Percentiles rank a stretch among this genome's conserved stretches.
Evolutionary conservation across 2,113 vertebrate species (phyloP).

Genomic region (Peromyscus polionotus): DNA sequence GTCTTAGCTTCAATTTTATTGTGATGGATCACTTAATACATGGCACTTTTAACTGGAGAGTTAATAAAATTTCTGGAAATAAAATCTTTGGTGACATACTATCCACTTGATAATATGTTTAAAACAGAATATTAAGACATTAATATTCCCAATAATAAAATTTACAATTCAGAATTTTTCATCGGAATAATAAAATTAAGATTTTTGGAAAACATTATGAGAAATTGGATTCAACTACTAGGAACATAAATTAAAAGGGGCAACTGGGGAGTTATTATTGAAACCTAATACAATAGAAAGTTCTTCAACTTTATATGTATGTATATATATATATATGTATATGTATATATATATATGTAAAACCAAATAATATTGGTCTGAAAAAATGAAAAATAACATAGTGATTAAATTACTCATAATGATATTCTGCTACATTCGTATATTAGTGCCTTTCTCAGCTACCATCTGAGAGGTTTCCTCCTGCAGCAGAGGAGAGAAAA

Average conservation of each 20-base stretch:
- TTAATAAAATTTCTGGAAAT: constrained; percentile 6
- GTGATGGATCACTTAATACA: not conserved
- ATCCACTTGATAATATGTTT: constrained; percentile 20
- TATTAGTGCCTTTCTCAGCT: not conserved
- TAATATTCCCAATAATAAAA: not conserved
- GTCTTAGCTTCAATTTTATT: constrained; percentile 3
- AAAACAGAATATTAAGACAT: not conserved
- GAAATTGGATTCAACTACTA: not conserved
- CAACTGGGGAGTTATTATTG: not conserved
- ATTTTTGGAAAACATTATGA: not conserved
- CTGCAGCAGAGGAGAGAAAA: not conserved
- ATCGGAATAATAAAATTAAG: not conserved
- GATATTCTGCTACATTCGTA: not conserved
- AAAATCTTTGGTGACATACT: not conserved
- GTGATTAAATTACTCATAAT: not conserved
- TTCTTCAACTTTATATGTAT: not conserved
- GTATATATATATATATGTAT: no score
- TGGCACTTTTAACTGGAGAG: not conserved
- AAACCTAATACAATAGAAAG: not conserved
- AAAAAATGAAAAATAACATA: not conserved
- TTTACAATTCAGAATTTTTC: not conserved
- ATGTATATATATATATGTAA: no score
- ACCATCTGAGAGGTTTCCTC: not conserved
- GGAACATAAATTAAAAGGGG: not conserved
- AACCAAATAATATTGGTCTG: not conserved